Evolutionary conservation across 2,113 vertebrate genomes (phyloP).

Genomic region (Crotalus horridus): DNA sequence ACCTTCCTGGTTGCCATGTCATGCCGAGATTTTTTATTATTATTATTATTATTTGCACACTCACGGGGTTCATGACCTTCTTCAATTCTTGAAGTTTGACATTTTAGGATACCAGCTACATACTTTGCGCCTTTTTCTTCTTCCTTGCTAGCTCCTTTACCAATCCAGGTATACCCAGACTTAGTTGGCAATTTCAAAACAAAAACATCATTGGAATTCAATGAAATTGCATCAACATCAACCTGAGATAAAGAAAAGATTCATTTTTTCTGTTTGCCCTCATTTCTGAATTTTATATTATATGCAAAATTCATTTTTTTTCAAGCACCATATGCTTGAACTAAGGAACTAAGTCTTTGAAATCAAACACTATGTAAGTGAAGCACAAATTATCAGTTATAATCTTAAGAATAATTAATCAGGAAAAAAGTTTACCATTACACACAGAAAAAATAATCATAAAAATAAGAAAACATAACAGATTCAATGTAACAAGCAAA

Average conservation of each 20-base stretch:
- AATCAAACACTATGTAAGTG: neutral
- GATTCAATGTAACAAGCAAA: neutral
- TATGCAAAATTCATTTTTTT: neutral
- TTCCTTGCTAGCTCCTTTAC: constrained; percentile 81
- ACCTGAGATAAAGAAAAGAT: constrained; percentile 68
- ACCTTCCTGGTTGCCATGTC: neutral
- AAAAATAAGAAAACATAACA: neutral
- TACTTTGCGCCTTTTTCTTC: constrained; percentile 80
- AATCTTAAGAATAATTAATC: neutral
- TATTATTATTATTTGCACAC: neutral
- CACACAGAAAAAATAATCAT: neutral
- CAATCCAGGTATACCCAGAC: constrained; percentile 78
- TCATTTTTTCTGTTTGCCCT: neutral
- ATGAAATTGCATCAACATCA: constrained; percentile 68
- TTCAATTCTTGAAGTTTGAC: constrained; percentile 61
- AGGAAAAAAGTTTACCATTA: no score
- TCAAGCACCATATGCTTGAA: neutral
- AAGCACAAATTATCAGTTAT: neutral
- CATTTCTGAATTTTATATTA: neutral
- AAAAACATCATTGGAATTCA: constrained; percentile 91
- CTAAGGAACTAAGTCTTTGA: neutral
- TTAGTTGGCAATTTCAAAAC: constrained; percentile 78
- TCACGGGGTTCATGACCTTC: constrained; percentile 85
- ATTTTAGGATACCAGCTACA: constrained; percentile 72
- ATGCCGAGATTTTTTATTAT: neutral